Evolutionary conservation across 2,797 vertebrate species (phyloP).

Genomic region (Philypnodon macrostomus): DNA sequence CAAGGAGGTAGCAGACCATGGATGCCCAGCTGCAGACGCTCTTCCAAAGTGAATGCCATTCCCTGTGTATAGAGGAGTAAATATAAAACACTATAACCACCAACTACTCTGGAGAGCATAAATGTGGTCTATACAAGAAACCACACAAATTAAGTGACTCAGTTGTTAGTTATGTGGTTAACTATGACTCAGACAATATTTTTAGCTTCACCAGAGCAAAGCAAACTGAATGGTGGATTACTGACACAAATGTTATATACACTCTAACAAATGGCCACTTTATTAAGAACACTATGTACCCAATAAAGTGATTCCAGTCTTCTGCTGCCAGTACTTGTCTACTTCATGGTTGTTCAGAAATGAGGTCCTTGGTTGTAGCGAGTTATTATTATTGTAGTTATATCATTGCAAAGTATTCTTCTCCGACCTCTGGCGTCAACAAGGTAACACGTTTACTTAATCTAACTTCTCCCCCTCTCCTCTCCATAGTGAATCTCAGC

Average conservation of each 20-base stretch:
- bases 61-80: slow-evolving; percentile 80
- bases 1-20: slow-evolving; percentile 95
- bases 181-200: slow-evolving; percentile 27
- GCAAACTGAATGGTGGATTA: not conserved
- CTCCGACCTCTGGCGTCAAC: no score
- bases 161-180: slow-evolving; percentile 31
- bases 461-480: not conserved
- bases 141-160: slow-evolving; percentile 38
- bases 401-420: no score
- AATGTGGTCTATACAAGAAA: slow-evolving; percentile 14
- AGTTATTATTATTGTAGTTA: no score
- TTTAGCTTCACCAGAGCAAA: not conserved
- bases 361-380: no score
- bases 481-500: no score
- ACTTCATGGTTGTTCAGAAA: no score
- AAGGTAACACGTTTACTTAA: no score
- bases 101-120: not conserved
- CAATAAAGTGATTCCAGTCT: no score
- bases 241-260: not conserved
- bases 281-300: no score
- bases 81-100: slow-evolving; percentile 9
- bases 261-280: no score
- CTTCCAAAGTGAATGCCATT: slow-evolving; percentile 96
- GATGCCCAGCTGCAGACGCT: slow-evolving; percentile 93
- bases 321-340: no score